Evolutionary conservation across 1,140 invertebrate genomes (phyloP), one percentile per base, ranked within the genome.

Genomic region (Tenebrio molitor): DNA sequence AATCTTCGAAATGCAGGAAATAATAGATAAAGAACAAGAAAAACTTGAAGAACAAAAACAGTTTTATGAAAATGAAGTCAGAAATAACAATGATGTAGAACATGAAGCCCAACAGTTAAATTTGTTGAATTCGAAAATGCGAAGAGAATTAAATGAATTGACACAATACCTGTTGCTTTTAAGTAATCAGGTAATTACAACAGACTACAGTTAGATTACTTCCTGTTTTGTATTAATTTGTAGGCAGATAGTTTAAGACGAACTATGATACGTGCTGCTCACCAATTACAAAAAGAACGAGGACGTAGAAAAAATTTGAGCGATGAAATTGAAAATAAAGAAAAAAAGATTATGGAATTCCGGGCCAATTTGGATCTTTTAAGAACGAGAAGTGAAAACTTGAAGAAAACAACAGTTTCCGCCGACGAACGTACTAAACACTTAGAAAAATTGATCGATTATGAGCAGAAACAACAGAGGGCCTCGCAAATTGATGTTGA

Each of bases 21-120:
- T 74, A 0, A 74, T 80, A 5, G 53, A 76, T 5, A 75, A 77
- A 33, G 69, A 79, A 33, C 17, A 77, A 41, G 81, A 81, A 66
- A 67, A 71, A 15, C 36, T 81, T 5, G 75, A 79, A 12, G 80
- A 83, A 63, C 76, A 83, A 69, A 78, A 80, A n/a, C 33, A 50
- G 4, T 81, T 83, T 72, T 58, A 78, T 7, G 62, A 77, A 1
- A 81, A 82, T 64, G 77, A 82, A 72, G 63, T 73, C 17, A 77
- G 74, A 17, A 79, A 81, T 36, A 83, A 82, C 50, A 79, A 77
- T 44, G 76, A 77, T 29, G 29, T 79, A 1, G 72, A 79, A 29
- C 19, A 75, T 23, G 74, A 81, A 66, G 77, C 78, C 6, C 71
- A 78, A 44, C 68, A 78, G 36, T 14, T 77, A 15, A 81, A 76